Conservation (phyloP, 2,888 invertebrate species). For the Drosophila neotestacea region DNA sequence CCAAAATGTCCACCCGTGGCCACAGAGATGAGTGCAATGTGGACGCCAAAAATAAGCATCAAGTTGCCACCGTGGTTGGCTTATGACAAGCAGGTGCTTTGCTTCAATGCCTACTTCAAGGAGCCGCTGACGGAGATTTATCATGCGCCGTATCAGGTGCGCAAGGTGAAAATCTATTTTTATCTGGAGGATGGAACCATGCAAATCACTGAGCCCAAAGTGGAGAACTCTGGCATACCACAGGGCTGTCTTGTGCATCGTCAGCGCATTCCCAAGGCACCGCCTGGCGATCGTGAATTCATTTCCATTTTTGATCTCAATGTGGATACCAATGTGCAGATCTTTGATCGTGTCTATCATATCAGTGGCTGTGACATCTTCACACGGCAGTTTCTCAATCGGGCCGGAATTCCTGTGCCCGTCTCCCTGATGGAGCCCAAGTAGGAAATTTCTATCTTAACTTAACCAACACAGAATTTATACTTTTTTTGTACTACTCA, state of each 20-base stretch:
- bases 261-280: constrained; percentile 92
- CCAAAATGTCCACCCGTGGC: constrained; percentile 84
- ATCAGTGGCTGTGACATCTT: constrained; percentile 95
- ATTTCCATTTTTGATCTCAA: constrained; percentile 95
- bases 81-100: constrained; percentile 92
- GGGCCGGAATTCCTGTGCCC: constrained; percentile 93
- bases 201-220: constrained; percentile 93
- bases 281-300: constrained; percentile 90
- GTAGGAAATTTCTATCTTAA: constrained; percentile 67
- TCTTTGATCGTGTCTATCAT: constrained; percentile 93
- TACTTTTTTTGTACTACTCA: constrained; percentile 15
- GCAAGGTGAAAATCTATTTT: constrained; percentile 93
- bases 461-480: no score
- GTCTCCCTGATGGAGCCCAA: constrained; percentile 88
- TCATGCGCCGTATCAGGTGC: constrained; percentile 89
- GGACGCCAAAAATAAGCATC: constrained; percentile 90
- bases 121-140: constrained; percentile 89
- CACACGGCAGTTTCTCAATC: constrained; percentile 93
- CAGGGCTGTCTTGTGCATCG: constrained; percentile 94
- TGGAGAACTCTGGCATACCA: constrained; percentile 93
- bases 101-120: constrained; percentile 84
- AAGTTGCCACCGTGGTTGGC: constrained; percentile 94
- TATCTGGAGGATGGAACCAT: constrained; percentile 97
- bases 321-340: constrained; percentile 91
- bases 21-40: constrained; percentile 89